phyloP scores from a whole-genome alignment of 2,113 vertebrate genomes.

The Etheostoma cragini region DNA sequence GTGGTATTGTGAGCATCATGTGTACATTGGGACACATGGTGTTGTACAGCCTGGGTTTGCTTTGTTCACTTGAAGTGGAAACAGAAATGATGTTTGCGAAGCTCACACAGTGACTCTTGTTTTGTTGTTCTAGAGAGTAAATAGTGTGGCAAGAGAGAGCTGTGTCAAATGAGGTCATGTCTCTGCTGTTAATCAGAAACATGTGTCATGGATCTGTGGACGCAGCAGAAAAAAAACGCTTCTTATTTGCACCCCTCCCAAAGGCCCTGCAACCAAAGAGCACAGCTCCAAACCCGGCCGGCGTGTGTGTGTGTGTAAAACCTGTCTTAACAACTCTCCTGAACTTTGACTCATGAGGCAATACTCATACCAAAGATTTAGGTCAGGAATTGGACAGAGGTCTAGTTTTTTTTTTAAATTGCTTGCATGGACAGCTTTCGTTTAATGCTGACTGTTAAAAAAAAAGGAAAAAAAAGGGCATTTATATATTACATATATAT shows the following conservation, averaged over 20 bases:
- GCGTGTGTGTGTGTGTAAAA: too few species aligned
- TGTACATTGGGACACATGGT: too few species aligned
- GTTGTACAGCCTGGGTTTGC: background rate
- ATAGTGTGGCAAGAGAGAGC: conserved; percentile 11
- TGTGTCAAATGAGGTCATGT: conserved; percentile 20
- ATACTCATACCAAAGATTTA: too few species aligned
- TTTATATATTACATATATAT: too few species aligned
- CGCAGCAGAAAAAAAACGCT: conserved; percentile 19
- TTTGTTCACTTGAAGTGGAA: background rate
- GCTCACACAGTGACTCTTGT: conserved; percentile 12
- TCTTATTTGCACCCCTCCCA: conserved; percentile 19
- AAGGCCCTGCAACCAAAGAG: conserved; percentile 21
- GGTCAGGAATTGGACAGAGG: too few species aligned
- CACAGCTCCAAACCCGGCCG: background rate
- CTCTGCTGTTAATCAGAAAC: conserved; percentile 34
- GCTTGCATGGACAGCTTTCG: too few species aligned
- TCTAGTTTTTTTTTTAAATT: too few species aligned
- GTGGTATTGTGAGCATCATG: too few species aligned
- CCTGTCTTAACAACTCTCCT: background rate
- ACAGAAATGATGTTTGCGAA: background rate
- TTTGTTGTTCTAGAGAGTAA: conserved; percentile 1
- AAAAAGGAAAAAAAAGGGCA: too few species aligned
- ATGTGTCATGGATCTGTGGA: conserved; percentile 38
- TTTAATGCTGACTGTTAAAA: too few species aligned
- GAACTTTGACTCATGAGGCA: background rate